Percentiles rank a stretch among this genome's conserved stretches.
Conservation (phyloP, 1,140 invertebrate species). For the Heliconius eleuchia region DNA sequence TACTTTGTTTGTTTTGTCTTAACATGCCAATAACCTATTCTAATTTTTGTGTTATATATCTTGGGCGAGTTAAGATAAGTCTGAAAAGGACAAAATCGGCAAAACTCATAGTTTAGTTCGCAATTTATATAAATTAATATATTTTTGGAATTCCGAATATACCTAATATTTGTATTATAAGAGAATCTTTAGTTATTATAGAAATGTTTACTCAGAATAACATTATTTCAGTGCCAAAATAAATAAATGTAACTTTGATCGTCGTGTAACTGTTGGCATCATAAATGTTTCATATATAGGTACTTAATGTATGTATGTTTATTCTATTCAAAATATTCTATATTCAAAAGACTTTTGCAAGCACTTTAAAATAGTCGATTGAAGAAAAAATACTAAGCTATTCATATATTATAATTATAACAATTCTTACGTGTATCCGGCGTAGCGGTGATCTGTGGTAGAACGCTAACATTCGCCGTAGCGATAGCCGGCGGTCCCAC, state of each 20-base stretch:
- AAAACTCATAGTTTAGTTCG: too few species aligned
- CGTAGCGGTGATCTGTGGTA: constrained; percentile 78
- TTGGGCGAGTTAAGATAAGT: too few species aligned
- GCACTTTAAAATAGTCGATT: too few species aligned
- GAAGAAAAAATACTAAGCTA: too few species aligned
- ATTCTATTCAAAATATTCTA: too few species aligned
- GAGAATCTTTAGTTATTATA: not conserved
- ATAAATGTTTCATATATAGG: not conserved
- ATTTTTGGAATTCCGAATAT: not conserved
- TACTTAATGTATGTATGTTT: too few species aligned
- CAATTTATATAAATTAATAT: not conserved
- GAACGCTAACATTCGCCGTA: constrained; percentile 83
- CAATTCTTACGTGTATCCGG: constrained; percentile 60
- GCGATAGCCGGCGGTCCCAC: constrained; percentile 82
- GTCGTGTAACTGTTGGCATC: constrained; percentile 5
- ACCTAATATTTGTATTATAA: not conserved
- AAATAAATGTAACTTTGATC: constrained; percentile 11
- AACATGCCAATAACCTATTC: too few species aligned
- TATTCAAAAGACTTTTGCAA: too few species aligned
- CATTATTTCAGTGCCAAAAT: not conserved
- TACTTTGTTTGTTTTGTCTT: too few species aligned
- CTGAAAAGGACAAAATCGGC: too few species aligned
- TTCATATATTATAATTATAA: not conserved
- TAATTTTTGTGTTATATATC: too few species aligned
- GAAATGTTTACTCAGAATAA: not conserved